Evolutionary conservation across 2,113 vertebrate species (phyloP).

Genomic region (Zosterops hypoxanthus): DNA sequence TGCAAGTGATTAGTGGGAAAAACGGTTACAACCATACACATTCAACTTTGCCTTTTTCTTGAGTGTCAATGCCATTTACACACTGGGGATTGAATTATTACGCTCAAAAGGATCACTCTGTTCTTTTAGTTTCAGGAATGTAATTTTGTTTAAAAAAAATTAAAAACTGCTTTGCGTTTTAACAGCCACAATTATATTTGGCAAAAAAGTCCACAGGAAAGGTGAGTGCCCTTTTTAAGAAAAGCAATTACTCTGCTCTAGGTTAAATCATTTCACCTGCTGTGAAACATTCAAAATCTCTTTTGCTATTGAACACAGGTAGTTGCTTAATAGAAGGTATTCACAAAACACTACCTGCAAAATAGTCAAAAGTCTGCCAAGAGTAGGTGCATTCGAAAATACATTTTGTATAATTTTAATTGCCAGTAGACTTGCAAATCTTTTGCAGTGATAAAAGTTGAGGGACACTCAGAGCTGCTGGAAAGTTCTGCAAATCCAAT

Average conservation of each 20-base stretch:
- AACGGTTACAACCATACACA: neutral
- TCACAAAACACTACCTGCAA: neutral
- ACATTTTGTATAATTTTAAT: neutral
- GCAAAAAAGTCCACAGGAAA: neutral
- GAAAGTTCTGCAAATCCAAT: neutral
- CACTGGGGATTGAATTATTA: neutral
- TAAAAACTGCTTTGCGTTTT: neutral
- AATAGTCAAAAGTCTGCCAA: neutral
- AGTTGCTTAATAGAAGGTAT: slow-evolving; percentile 60
- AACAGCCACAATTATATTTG: neutral
- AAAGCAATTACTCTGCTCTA: slow-evolving; percentile 50
- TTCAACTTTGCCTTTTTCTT: slow-evolving; percentile 17
- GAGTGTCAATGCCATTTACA: slow-evolving; percentile 9
- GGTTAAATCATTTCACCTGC: slow-evolving; percentile 66
- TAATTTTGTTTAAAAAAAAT: neutral
- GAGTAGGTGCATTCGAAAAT: neutral
- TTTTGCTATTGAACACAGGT: slow-evolving; percentile 52
- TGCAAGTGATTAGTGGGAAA: neutral
- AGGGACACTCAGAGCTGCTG: neutral
- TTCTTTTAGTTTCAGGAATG: neutral
- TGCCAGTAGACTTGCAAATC: neutral
- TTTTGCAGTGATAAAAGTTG: neutral
- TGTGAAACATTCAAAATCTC: slow-evolving; percentile 67
- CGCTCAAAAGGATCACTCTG: neutral
- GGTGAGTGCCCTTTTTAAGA: slow-evolving; percentile 30